Evolutionary conservation across 2,888 invertebrate genomes (phyloP), one percentile per base, ranked within the genome.

Genomic region (Mimachlamys varia): DNA sequence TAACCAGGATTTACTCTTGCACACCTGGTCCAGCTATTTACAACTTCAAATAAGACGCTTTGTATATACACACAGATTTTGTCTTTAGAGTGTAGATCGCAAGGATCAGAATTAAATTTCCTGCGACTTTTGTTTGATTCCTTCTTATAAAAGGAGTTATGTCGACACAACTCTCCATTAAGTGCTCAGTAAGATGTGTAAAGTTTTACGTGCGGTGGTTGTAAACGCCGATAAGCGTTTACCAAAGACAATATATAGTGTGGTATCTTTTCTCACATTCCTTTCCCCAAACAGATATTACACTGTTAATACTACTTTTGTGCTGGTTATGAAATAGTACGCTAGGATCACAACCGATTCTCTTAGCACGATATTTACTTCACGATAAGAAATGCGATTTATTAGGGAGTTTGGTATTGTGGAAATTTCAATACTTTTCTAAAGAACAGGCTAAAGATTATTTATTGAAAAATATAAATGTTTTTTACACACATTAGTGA

Each of bases 51-150:
- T 62, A 62, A 62, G 62, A n/a, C 22, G 62, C 62, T 62, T 62
- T 62, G 62, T 62, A 62, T 76, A 76, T 76, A 76, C 33, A 76
- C 76, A 76, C 33, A 76, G 76, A 76, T 33, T 76, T 33, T 76
- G 76, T 33, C 76, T 76, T 76, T 33, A 15, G 76, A 33, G 0
- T 76, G 22, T 76, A 76, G 76, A 76, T 76, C 76, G 76, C 62
- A n/a, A 19, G 62, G n/a, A 76, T 76, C 76, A 76, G 27, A 10
- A 33, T 76, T 33, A 76, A 62, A 33, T 7, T 1, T 76, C 76
- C 76, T 76, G 12, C 33, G 22, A 76, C 76, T 76, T 76, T 76
- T 19, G n/a, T 58, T 58, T 58, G 15, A 76, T 76, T 76, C 76
- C 27, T 76, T 76, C 76, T 76, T 12, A 22, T 76, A 33, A 33